Conservation (phyloP, 2,888 invertebrate genomes). For the Drosophila koepferae region DNA sequence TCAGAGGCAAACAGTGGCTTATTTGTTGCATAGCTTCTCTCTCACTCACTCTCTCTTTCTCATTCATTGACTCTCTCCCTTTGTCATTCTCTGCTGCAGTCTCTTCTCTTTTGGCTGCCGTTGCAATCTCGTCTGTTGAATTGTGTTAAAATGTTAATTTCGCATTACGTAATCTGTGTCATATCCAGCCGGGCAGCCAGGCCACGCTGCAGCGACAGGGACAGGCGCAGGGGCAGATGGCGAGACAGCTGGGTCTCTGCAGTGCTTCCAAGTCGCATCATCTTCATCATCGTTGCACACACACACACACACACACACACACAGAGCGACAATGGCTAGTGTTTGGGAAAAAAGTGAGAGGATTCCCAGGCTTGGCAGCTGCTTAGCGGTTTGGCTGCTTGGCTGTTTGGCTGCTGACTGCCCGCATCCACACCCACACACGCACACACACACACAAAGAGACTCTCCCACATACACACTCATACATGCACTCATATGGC, state of each 20-base stretch:
- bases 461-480: slow-evolving; percentile 9
- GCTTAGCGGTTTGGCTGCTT: slow-evolving; percentile 23
- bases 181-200: slow-evolving; percentile 66
- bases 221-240: not conserved
- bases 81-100: slow-evolving; percentile 2
- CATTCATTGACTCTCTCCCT: not conserved
- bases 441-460: slow-evolving; percentile 8
- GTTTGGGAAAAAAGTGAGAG: slow-evolving; percentile 83
- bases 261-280: slow-evolving; percentile 51
- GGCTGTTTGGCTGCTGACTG: slow-evolving; percentile 21
- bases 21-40: slow-evolving; percentile 39
- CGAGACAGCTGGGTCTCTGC: slow-evolving; percentile 28
- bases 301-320: slow-evolving; percentile 35
- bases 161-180: slow-evolving; percentile 79
- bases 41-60: not conserved
- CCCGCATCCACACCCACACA: slow-evolving; percentile 54
- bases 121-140: slow-evolving; percentile 60
- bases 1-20: slow-evolving; percentile 32
- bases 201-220: slow-evolving; percentile 13
- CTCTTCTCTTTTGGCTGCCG: slow-evolving; percentile 46
- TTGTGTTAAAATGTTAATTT: slow-evolving; percentile 82
- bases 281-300: slow-evolving; percentile 68
- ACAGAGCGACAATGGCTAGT: slow-evolving; percentile 47
- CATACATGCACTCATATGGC: slow-evolving; percentile 23
- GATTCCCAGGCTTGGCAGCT: slow-evolving; percentile 80